Percentiles rank a stretch among this genome's conserved stretches.
Conservation (phyloP, 2,113 vertebrate genomes). For the Zingel zingel region DNA sequence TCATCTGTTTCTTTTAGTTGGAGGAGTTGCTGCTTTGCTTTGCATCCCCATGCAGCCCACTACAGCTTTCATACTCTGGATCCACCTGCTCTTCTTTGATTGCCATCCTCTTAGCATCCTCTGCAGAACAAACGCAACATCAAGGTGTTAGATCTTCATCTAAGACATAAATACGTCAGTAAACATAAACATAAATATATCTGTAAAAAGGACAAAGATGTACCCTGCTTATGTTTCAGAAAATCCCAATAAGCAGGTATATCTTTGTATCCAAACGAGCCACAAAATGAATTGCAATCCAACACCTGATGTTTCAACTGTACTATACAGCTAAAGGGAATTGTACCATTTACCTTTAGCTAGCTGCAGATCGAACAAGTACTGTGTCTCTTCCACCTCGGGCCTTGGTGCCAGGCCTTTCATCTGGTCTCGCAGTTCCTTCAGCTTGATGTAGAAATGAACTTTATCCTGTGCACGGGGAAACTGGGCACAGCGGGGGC, state of each 20-base stretch:
- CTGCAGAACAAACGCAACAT: slow-evolving; percentile 76
- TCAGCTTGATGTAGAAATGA: slow-evolving; percentile 98
- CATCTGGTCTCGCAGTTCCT: slow-evolving; percentile 93
- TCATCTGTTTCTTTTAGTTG: slow-evolving; percentile 66
- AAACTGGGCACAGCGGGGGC: slow-evolving; percentile 98
- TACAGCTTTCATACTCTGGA: slow-evolving; percentile 92
- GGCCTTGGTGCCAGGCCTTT: slow-evolving; percentile 83
- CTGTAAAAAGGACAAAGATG: background rate
- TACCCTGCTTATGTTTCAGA: background rate
- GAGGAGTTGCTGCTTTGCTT: slow-evolving; percentile 74
- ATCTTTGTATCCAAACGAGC: background rate
- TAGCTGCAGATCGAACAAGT: slow-evolving; percentile 91
- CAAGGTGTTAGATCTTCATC: background rate
- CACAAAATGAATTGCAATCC: background rate
- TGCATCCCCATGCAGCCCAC: slow-evolving; percentile 80
- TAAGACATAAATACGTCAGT: background rate
- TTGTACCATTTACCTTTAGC: slow-evolving; percentile 89
- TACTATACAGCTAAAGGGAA: no score
- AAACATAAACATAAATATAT: background rate
- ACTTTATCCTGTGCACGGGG: slow-evolving; percentile 98
- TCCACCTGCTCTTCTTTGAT: slow-evolving; percentile 98
- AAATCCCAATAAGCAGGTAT: background rate
- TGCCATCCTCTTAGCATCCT: slow-evolving; percentile 94
- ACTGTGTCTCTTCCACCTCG: slow-evolving; percentile 91
- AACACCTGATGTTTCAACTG: background rate